These are phyloP conservation scores for Microcebus tavaratra DNA, from an alignment of 2,113 vertebrate species.

Conservation along the genomic window DNA sequence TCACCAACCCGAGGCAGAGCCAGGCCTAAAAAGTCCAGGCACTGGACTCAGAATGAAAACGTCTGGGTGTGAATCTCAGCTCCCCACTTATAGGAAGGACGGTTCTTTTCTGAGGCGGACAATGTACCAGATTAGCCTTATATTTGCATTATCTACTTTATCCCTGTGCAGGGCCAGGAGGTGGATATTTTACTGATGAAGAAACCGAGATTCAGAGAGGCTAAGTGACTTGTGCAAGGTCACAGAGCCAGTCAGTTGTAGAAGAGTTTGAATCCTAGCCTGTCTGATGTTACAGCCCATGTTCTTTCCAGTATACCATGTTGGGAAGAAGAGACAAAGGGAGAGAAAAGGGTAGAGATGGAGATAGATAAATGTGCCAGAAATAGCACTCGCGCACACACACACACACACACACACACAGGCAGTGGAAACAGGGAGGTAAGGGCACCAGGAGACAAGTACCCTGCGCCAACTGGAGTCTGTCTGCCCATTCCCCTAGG, in stretches of 20 bases:
- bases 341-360: background rate
- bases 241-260: background rate
- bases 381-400: background rate
- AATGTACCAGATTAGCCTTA: background rate
- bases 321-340: background rate
- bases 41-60: background rate
- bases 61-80: background rate
- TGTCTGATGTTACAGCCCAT: background rate
- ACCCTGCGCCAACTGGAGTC: background rate
- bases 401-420: background rate
- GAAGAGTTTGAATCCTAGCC: background rate
- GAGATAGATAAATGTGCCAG: background rate
- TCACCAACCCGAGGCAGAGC: background rate
- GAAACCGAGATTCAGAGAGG: conserved; percentile 27
- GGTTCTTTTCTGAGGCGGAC: background rate
- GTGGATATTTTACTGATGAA: background rate
- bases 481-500: background rate
- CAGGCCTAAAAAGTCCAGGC: background rate
- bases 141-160: background rate
- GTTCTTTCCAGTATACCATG: background rate
- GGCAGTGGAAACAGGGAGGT: background rate
- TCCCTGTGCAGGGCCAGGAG: background rate
- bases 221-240: background rate
- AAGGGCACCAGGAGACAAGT: background rate
- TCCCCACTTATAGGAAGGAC: background rate